phyloP scores from a whole-genome alignment of 2,888 invertebrate species.

The Eupithecia insigniata region DNA sequence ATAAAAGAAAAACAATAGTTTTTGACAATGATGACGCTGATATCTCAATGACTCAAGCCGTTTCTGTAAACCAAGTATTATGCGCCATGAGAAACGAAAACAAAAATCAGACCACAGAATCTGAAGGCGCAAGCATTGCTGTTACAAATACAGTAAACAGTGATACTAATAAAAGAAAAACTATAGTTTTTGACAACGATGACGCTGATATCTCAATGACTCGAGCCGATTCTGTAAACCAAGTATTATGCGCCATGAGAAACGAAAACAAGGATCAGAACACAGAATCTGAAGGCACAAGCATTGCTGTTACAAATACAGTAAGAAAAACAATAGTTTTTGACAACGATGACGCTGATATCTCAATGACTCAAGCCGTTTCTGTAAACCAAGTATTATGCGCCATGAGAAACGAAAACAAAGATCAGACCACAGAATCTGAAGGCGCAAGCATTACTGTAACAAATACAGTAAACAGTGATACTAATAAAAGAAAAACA shows the following conservation, averaged over 20 bases:
- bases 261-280: background rate
- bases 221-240: conserved; percentile 36
- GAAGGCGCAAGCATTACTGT: background rate
- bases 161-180: conserved; percentile 4
- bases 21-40: conserved; percentile 45
- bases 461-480: background rate
- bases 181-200: conserved; percentile 36
- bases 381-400: too few relatives aligned
- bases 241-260: background rate
- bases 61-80: conserved; percentile 18
- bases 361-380: too few relatives aligned
- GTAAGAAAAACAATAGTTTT: background rate
- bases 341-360: too few relatives aligned
- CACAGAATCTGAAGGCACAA: background rate
- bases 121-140: background rate
- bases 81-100: conserved; percentile 8
- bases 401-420: too few relatives aligned
- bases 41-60: conserved; percentile 50
- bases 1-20: conserved; percentile 2
- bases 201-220: conserved; percentile 46
- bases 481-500: conserved; percentile 2
- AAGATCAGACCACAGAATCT: background rate
- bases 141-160: background rate
- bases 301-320: background rate
- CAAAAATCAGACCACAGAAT: background rate